Percentiles rank a stretch among this genome's conserved stretches.
Evolutionary conservation across 1,140 invertebrate genomes (phyloP).

Genomic region (Atopsyche davidsoni): DNA sequence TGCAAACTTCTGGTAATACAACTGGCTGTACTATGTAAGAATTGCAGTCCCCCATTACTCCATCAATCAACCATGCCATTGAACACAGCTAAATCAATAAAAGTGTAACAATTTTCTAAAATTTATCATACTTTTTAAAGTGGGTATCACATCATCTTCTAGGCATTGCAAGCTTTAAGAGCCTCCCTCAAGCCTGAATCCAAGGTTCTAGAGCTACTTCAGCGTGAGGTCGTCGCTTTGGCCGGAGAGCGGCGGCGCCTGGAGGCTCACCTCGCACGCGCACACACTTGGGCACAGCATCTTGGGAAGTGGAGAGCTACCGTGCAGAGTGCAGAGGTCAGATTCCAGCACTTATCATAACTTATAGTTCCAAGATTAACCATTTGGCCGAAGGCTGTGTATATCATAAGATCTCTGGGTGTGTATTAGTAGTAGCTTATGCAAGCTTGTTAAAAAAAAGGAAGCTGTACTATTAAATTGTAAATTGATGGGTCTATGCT

Average conservation of each 20-base stretch:
- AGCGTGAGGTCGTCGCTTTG: constrained; percentile 75
- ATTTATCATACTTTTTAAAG: too few species aligned
- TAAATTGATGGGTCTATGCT: too few species aligned
- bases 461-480: not conserved
- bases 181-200: constrained; percentile 71
- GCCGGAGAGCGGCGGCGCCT: constrained; percentile 70
- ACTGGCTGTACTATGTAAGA: too few species aligned
- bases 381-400: not conserved
- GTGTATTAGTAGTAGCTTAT: too few species aligned
- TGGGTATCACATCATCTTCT: too few species aligned
- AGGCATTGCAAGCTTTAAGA: constrained; percentile 72
- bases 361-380: too few species aligned
- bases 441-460: too few species aligned
- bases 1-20: too few species aligned
- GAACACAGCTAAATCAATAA: too few species aligned
- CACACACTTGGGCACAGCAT: constrained; percentile 84
- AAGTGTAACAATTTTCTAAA: too few species aligned
- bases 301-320: constrained; percentile 78
- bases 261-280: constrained; percentile 77
- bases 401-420: not conserved
- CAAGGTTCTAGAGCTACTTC: constrained; percentile 66
- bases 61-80: too few species aligned
- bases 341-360: constrained; percentile 1
- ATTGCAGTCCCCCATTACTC: too few species aligned
- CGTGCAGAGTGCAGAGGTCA: constrained; percentile 74